Evolutionary conservation across 2,797 vertebrate genomes (phyloP).

Genomic region (Taenioides sp.): DNA sequence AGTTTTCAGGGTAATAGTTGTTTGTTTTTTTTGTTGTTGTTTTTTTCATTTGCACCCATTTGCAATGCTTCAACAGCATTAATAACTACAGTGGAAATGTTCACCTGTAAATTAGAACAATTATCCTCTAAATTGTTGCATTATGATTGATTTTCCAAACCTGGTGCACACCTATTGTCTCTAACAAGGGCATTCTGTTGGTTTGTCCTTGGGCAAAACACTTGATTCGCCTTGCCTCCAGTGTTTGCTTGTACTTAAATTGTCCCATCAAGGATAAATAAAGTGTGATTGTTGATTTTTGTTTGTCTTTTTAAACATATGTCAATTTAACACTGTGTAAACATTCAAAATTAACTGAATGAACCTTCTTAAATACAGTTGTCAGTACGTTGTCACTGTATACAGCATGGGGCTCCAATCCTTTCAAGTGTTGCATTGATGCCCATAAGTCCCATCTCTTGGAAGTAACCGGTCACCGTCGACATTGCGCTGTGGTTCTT

Average conservation of each 20-base stretch:
- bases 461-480: slow-evolving; percentile 43
- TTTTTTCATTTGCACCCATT: not conserved
- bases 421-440: slow-evolving; percentile 53
- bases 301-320: too few species aligned
- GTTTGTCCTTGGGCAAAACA: too few species aligned
- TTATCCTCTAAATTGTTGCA: too few species aligned
- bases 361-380: not conserved
- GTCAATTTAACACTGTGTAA: too few species aligned
- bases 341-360: not conserved
- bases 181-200: too few species aligned
- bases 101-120: not conserved
- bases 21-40: not conserved
- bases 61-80: not conserved
- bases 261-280: too few species aligned
- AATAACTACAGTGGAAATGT: not conserved
- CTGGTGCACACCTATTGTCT: too few species aligned
- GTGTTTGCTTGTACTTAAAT: too few species aligned
- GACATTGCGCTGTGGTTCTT: slow-evolving; percentile 11
- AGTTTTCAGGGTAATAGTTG: not conserved
- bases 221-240: too few species aligned
- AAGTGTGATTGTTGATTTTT: too few species aligned
- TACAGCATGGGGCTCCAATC: slow-evolving; percentile 38
- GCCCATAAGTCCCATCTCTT: slow-evolving; percentile 63
- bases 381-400: slow-evolving; percentile 37
- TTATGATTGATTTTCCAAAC: too few species aligned